These are phyloP conservation scores for Entomyzon cyanotis DNA, from an alignment of 2,113 vertebrate species.

Conservation along the genomic window DNA sequence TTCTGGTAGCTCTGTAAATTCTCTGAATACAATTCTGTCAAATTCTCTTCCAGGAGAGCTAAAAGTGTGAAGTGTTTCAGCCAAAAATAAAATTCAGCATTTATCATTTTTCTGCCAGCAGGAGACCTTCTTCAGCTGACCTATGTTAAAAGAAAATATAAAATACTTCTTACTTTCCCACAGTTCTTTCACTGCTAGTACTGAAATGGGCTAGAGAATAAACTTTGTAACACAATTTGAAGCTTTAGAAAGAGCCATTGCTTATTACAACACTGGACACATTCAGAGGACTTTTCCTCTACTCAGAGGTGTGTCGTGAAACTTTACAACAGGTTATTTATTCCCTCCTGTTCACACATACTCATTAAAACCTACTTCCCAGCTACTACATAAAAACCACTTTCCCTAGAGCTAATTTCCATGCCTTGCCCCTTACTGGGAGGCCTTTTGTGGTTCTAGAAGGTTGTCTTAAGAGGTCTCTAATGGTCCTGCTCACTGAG, in stretches of 20 bases:
- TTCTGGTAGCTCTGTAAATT: neutral
- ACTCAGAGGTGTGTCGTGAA: fast-evolving
- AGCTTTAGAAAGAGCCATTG: neutral
- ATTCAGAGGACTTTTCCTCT: neutral
- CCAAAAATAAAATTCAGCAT: neutral
- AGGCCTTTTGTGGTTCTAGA: neutral
- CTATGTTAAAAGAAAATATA: neutral
- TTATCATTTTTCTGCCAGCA: neutral
- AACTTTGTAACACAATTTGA: neutral
- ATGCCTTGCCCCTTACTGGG: neutral
- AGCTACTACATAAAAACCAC: neutral
- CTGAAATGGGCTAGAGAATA: neutral
- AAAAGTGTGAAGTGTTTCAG: neutral
- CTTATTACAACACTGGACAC: neutral
- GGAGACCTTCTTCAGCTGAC: neutral
- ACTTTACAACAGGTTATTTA: neutral
- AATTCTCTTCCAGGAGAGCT: neutral
- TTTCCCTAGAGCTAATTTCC: neutral
- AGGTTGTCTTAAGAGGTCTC: neutral
- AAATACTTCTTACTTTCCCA: neutral
- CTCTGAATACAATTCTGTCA: neutral
- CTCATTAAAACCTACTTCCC: neutral
- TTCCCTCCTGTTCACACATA: neutral
- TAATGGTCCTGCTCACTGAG: neutral
- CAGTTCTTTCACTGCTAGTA: neutral